phyloP scores from a whole-genome alignment of 2,888 invertebrate genomes.

The Aricia artaxerxes region DNA sequence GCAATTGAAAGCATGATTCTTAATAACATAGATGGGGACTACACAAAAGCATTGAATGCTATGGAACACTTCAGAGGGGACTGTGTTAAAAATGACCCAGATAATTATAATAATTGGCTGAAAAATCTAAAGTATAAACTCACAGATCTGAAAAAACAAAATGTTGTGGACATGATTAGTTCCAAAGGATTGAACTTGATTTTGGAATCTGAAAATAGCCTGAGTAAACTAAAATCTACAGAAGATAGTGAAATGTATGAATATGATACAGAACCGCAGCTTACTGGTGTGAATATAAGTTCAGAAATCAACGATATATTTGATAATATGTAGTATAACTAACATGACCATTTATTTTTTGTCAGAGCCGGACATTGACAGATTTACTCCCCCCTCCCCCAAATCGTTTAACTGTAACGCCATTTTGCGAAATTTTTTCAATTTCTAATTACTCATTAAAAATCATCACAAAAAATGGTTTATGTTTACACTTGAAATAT shows the following conservation, averaged over 20 bases:
- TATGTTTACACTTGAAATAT: too few relatives aligned
- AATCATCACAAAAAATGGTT: too few relatives aligned
- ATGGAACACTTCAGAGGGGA: conserved; percentile 61
- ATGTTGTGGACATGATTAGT: conserved; percentile 53
- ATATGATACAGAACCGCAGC: conserved; percentile 65
- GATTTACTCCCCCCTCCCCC: too few relatives aligned
- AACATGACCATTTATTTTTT: too few relatives aligned
- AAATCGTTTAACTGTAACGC: too few relatives aligned
- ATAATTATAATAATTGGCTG: conserved; percentile 67
- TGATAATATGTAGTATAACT: conserved; percentile 62
- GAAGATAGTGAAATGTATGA: conserved; percentile 71
- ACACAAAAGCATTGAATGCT: conserved; percentile 60
- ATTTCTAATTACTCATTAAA: too few relatives aligned
- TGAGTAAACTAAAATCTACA: conserved; percentile 55
- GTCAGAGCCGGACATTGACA: too few relatives aligned
- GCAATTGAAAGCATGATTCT: conserved; percentile 66
- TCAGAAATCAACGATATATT: conserved; percentile 69
- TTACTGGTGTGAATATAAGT: conserved; percentile 59
- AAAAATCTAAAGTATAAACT: conserved; percentile 59
- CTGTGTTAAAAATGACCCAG: conserved; percentile 60
- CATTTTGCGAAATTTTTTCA: too few relatives aligned
- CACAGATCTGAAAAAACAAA: conserved; percentile 52
- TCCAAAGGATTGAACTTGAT: conserved; percentile 62
- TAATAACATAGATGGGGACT: conserved; percentile 64
- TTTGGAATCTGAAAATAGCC: conserved; percentile 60